Base-by-base conservation (phyloP, 2,888 invertebrate genomes). In the Tetranychus piercei region DNA sequence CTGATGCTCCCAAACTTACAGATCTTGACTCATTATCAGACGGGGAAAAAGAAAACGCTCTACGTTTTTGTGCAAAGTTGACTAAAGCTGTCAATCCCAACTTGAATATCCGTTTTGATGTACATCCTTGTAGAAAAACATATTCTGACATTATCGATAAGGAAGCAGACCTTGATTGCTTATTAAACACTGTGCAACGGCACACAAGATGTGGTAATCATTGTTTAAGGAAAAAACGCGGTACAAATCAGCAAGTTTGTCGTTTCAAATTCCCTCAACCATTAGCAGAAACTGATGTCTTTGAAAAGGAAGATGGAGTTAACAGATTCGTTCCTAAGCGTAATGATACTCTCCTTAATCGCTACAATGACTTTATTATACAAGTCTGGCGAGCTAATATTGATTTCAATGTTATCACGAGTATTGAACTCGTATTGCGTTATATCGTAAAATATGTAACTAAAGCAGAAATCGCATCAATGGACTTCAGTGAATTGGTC, bases 301-400 rank as follows among this genome's bases (percentile, higher is more conserved):
- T 64, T 18, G 64, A 64, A n/a, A 18, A 11, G n/a, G 15, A 11
- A 64, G n/a, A 64, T 64, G 64, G 64, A n/a, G 11, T 18, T 2
- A 11, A 11, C 11, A 64, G 3, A n/a, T 64, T 64, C n/a, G 11
- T 64, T 3, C 64, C 64, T 18, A 64, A 3, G 64, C 64, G 64
- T 64, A 77, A 77, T 74, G 77, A 76, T 44, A 65, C 67, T 4
- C 44, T 72, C 8, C 6, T 77, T 5, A 75, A 73, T 20, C n/a
- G 67, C 2, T 73, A 75, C 67, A 77, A 76, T 22, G 18, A 44
- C 34, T 77, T 72, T 44, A 65, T 74, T n/a, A 72, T 66, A 44
- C 76, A 76, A 45, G 6, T 73, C 18, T 77, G 77, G 77, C 15
- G 77, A 44, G 77, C 77, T n/a, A 77, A 77, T 55, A 76, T 71